Base-by-base conservation (phyloP, 2,888 invertebrate genomes). In the Eilema sororculum region DNA sequence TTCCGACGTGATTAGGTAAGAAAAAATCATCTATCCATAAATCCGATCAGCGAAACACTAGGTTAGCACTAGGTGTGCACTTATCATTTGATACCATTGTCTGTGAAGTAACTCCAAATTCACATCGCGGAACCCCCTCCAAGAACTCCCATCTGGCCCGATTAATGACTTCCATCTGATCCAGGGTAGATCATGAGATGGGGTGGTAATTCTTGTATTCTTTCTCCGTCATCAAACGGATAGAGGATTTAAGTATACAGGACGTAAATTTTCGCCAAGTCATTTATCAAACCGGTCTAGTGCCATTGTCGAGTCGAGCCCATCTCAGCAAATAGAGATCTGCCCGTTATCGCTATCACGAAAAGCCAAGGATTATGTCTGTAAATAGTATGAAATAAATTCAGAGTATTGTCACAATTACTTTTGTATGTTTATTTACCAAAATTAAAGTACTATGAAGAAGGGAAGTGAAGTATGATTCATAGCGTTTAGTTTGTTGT, bases 381-480 rank as follows among this genome's bases (percentile, higher is more conserved):
- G 28, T 60, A 67, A 60, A 67, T 60, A 68, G 22, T 25, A 33
- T 68, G 68, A 62, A 68, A 68, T 57, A 63, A 33, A 57, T 68
- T 37, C 57, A 28, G 57, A 22, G n/a, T 68, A 60, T 68, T 63
- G 68, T 68, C 57, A 63, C 57, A 63, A 28, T 67, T 60, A 60
- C 63, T 57, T 62, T 63, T 57, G n/a, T 37, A n/a, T 68, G 63
- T 57, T 63, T 68, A 41, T 68, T 61, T 62, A 22, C 52, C 16
- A 41, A 63, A 57, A 41, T 37, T 37, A 3, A 41, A 58, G 37
- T 22, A 16, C 65, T 37, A 4, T 22, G 5, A 33, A 65, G 22
- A 24, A 24, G 56, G 10, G 33, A 57, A 65, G 25, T n/a, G 20
- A 66, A 25, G 12, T n/a, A 13, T 66, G 57, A 67, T 16, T 65